phyloP scores from a whole-genome alignment of 1,140 invertebrate genomes.

The Calephelis virginiensis region DNA sequence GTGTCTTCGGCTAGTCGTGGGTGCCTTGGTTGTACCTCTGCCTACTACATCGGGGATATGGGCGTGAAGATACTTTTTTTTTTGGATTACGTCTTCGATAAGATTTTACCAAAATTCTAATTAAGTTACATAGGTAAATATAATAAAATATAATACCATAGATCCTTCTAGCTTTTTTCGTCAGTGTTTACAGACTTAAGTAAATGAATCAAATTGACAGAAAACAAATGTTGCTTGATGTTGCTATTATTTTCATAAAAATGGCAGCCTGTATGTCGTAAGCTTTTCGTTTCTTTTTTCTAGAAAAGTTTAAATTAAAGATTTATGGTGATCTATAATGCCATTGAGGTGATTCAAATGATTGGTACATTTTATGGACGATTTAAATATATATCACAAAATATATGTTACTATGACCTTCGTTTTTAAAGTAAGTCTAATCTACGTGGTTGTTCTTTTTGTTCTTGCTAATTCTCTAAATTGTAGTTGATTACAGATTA shows the following conservation, averaged over 20 bases:
- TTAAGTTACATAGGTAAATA: too few relatives aligned
- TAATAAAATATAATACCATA: too few relatives aligned
- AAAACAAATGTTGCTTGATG: conserved; percentile 68
- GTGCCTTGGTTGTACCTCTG: too few relatives aligned
- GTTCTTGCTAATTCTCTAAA: conserved; percentile 46
- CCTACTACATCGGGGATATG: too few relatives aligned
- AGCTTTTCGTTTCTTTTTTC: conserved; percentile 73
- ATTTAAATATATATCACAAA: conserved; percentile 47
- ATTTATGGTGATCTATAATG: conserved; percentile 64
- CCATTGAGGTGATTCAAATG: conserved; percentile 45
- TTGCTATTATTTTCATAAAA: conserved; percentile 71
- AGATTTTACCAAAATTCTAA: not conserved
- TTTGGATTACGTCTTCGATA: too few relatives aligned
- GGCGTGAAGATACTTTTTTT: too few relatives aligned
- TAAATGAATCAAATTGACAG: conserved; percentile 39
- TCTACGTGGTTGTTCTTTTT: conserved; percentile 69
- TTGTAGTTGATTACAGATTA: conserved; percentile 28
- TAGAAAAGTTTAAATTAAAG: conserved; percentile 64
- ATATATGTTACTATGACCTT: conserved; percentile 56
- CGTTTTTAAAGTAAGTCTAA: conserved; percentile 60
- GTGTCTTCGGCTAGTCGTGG: too few relatives aligned
- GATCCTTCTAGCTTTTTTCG: too few relatives aligned
- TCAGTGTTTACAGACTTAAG: not conserved
- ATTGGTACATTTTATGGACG: conserved; percentile 42
- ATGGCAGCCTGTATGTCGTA: conserved; percentile 77